These are phyloP conservation scores for Macropodus opercularis DNA, from an alignment of 2,797 vertebrate species.

Conservation along the genomic window DNA sequence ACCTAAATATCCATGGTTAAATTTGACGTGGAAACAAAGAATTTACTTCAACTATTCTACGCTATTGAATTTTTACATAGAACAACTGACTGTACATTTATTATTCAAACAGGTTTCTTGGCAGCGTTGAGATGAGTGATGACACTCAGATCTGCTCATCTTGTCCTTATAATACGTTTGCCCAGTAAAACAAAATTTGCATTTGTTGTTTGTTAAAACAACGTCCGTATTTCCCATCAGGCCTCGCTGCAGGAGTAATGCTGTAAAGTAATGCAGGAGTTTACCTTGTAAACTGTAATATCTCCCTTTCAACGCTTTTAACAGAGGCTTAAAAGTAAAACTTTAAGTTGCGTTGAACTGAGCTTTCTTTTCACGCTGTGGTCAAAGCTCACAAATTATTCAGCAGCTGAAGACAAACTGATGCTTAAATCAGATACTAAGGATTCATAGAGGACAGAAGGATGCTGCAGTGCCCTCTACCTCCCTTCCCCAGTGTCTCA, in stretches of 20 bases:
- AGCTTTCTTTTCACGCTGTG: not conserved
- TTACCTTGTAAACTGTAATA: not conserved
- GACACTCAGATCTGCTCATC: no score
- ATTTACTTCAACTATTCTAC: not conserved
- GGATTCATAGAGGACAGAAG: constrained; percentile 32
- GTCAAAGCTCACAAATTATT: not conserved
- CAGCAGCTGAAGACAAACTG: constrained; percentile 4
- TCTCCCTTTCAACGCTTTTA: not conserved
- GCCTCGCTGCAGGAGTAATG: not conserved
- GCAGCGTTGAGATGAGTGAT: no score
- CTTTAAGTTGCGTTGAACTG: not conserved
- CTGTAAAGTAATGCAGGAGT: no score
- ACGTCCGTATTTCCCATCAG: not conserved
- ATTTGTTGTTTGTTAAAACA: not conserved
- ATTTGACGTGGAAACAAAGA: not conserved
- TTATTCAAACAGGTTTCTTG: no score
- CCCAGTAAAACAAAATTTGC: no score
- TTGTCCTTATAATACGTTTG: no score
- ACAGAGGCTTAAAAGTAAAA: not conserved
- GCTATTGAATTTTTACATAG: not conserved
- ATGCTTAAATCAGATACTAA: constrained; percentile 38
- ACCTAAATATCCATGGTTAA: not conserved
- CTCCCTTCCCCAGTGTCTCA: constrained; percentile 39
- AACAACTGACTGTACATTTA: no score
- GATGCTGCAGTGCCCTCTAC: constrained; percentile 51